Conservation (phyloP, 2,113 vertebrate genomes). For the Tretioscincus oriximinensis region DNA sequence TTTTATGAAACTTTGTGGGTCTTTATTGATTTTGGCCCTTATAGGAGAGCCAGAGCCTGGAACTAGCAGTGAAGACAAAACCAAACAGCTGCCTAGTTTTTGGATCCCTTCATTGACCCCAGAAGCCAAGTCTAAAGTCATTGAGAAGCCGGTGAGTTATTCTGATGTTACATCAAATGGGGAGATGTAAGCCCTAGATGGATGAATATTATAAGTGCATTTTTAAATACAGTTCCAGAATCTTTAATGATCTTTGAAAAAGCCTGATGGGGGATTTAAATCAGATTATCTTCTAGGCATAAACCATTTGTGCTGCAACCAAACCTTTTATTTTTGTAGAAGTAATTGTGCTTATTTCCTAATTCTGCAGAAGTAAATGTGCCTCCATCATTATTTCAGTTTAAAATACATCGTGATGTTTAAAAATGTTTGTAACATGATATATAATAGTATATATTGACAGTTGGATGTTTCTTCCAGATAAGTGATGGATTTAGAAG, state of each 20-base stretch:
- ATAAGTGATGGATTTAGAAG: neutral
- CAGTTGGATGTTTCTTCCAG: neutral
- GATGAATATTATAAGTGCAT: too few relatives aligned
- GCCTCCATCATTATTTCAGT: neutral
- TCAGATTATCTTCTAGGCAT: too few relatives aligned
- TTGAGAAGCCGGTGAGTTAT: conserved; percentile 86
- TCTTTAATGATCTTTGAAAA: too few relatives aligned
- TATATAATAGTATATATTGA: too few relatives aligned
- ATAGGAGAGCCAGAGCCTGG: conserved; percentile 47
- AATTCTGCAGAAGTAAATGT: neutral
- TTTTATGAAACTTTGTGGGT: neutral
- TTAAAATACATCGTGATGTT: neutral
- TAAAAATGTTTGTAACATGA: too few relatives aligned
- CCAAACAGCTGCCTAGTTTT: conserved; percentile 82
- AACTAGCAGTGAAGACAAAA: conserved; percentile 44
- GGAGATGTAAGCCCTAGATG: too few relatives aligned
- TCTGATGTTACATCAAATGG: neutral
- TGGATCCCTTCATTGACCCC: conserved; percentile 90
- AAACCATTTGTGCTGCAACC: too few relatives aligned
- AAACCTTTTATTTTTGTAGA: too few relatives aligned
- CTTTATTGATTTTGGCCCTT: neutral
- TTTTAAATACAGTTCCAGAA: too few relatives aligned
- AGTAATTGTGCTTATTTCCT: neutral
- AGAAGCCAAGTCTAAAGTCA: conserved; percentile 81
- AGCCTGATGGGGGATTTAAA: too few relatives aligned